Percentiles rank a stretch among this genome's conserved stretches.
phyloP scores from a whole-genome alignment of 2,797 vertebrate genomes.

The Gorsachius magnificus region DNA sequence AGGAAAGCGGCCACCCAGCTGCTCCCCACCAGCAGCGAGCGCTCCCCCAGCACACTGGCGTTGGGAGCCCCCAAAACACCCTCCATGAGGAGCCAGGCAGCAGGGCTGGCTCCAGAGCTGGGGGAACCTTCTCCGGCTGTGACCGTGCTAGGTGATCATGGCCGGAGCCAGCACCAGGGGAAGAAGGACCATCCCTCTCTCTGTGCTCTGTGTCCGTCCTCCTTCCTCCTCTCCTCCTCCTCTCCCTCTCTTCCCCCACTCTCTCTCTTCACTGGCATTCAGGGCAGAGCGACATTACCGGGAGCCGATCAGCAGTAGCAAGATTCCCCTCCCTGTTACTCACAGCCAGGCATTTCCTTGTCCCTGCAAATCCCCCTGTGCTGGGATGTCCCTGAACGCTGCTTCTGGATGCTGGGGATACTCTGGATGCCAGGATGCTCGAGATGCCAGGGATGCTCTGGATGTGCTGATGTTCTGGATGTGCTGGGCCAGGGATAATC shows the following conservation, averaged over 20 bases:
- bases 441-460: background rate
- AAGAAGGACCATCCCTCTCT: background rate
- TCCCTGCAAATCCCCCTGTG: background rate
- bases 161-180: rapidly evolving
- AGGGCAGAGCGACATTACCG: background rate
- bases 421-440: background rate
- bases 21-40: constrained; percentile 68
- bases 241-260: background rate
- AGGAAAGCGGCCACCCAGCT: constrained; percentile 89
- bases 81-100: constrained; percentile 61
- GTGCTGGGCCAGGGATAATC: background rate
- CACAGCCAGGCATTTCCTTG: background rate
- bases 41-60: constrained; percentile 29
- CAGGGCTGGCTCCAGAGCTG: background rate
- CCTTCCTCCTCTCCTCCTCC: background rate
- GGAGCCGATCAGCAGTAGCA: background rate
- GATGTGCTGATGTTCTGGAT: background rate
- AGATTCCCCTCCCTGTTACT: background rate
- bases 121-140: background rate
- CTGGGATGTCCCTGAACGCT: background rate
- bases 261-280: background rate
- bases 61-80: constrained; percentile 29
- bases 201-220: background rate
- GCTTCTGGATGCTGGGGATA: background rate
- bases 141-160: background rate